phyloP scores from a whole-genome alignment of 1,140 invertebrate genomes.

The Neuroterus valhalla region DNA sequence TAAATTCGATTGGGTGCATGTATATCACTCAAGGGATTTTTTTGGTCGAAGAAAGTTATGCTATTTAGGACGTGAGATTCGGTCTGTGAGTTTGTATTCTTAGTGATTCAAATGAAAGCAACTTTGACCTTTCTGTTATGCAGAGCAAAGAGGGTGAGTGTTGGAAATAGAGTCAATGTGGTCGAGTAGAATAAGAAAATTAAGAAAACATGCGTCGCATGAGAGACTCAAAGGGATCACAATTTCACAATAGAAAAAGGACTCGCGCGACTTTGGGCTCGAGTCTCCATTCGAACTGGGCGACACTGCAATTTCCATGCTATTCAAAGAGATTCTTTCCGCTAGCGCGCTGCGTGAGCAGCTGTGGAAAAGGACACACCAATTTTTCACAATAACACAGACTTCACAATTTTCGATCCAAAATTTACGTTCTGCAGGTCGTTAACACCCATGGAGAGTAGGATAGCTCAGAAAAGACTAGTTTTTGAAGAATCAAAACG shows the following conservation, averaged over 20 bases:
- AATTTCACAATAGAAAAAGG: conserved; percentile 3
- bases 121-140: neutral
- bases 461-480: too few species aligned
- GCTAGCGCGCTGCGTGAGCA: neutral
- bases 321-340: conserved; percentile 22
- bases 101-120: neutral
- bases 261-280: conserved; percentile 16
- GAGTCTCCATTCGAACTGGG: conserved; percentile 8
- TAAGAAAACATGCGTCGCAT: conserved; percentile 27
- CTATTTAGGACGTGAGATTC: neutral
- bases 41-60: neutral
- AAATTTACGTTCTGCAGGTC: too few species aligned
- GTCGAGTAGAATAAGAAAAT: conserved; percentile 27
- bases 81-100: conserved; percentile 9
- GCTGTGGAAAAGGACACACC: too few species aligned
- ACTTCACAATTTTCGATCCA: too few species aligned
- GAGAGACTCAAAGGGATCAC: conserved; percentile 21
- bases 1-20: too few species aligned
- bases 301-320: conserved; percentile 25
- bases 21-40: too few species aligned
- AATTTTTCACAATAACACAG: too few species aligned
- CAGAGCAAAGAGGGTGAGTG: neutral
- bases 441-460: too few species aligned
- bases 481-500: too few species aligned
- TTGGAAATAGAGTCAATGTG: conserved; percentile 15